Base-by-base conservation (phyloP, 37 sponge, comb jelly and placozoan genomes). In the Chondrilla cf. caribensis region DNA sequence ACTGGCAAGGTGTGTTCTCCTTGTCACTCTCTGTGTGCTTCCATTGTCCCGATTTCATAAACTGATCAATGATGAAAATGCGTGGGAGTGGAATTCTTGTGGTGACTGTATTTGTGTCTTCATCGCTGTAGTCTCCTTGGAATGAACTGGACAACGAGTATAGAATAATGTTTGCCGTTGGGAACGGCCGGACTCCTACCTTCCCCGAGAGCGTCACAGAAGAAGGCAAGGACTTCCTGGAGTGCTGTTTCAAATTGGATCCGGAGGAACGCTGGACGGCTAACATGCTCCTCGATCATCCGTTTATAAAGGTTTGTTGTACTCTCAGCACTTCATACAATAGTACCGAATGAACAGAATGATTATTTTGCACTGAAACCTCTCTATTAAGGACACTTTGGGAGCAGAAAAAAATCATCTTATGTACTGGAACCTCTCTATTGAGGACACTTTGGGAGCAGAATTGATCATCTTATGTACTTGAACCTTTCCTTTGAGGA, bases 211-310 rank as follows among this genome's bases (percentile, higher is more conserved):
- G 39, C 1, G 70, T 94, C 39, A 75, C 78, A 19, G 79, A 62
- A 0, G 95, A 94, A 37, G 92, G 89, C 1, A 58, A 80, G 22
- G 83, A 89, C 33, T 94, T 94, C 76, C 87, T 94, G 40, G n/a
- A 57, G 24, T 28, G 25, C 21, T 92, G 93, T 57, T 94, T 94
- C 65, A 38, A 65, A 28, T 8, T 62, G 21, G 77, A 86, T 17
- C 87, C 89, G 2, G 17, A 65, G 47, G 35, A 82, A 26, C 76
- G 95, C 44, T 83, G 82, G 78, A 84, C 58, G 24, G 85, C 90
- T 44, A 77, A n/a, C 29, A 9, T 41, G 17, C 79, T 93, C 7
- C 75, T 90, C 21, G 57, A 80, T 35, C 93, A 93, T 44, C 44
- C 85, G 33, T 93, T 93, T 87, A 87, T 93, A 32, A 86, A 90